Evolutionary conservation across 53 echinoderm and acorn worm species (phyloP).

Genomic region (Mesocentrotus franciscanus): DNA sequence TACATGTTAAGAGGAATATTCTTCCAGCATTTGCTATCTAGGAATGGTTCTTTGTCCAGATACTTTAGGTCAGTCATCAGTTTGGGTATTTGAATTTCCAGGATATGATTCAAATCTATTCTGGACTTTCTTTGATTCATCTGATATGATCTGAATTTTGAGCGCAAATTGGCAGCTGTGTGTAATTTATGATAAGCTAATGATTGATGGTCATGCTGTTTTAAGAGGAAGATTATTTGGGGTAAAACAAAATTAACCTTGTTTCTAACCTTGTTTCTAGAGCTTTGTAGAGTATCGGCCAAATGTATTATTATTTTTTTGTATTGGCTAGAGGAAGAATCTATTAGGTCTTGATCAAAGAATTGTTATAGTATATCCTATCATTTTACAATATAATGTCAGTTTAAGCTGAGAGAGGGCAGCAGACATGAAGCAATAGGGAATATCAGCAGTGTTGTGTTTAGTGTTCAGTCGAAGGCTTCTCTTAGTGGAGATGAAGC

Average conservation of each 20-base stretch:
- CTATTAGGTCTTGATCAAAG: not conserved
- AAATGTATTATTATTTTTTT: not conserved
- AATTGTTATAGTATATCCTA: not conserved
- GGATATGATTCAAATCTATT: slow-evolving; percentile 57
- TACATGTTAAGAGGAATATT: not conserved
- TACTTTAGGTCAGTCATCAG: not conserved
- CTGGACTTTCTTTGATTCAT: slow-evolving; percentile 9
- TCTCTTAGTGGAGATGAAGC: not conserved
- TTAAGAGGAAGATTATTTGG: not conserved
- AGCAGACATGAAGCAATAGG: not conserved
- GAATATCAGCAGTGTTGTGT: not conserved
- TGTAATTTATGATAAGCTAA: slow-evolving; percentile 15
- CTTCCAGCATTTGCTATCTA: not conserved
- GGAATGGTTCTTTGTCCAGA: not conserved
- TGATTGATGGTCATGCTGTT: slow-evolving; percentile 26
- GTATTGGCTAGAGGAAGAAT: not conserved
- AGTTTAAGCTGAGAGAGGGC: not conserved
- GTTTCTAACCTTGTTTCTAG: not conserved
- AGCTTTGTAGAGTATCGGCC: not conserved
- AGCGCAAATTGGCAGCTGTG: not conserved
- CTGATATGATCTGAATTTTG: not conserved
- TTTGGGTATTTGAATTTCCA: not conserved
- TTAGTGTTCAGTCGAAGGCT: too few species aligned
- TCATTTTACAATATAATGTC: not conserved
- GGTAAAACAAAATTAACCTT: not conserved